Evolutionary conservation across 2,888 invertebrate genomes (phyloP).

Genomic region (Julus scandinavius): DNA sequence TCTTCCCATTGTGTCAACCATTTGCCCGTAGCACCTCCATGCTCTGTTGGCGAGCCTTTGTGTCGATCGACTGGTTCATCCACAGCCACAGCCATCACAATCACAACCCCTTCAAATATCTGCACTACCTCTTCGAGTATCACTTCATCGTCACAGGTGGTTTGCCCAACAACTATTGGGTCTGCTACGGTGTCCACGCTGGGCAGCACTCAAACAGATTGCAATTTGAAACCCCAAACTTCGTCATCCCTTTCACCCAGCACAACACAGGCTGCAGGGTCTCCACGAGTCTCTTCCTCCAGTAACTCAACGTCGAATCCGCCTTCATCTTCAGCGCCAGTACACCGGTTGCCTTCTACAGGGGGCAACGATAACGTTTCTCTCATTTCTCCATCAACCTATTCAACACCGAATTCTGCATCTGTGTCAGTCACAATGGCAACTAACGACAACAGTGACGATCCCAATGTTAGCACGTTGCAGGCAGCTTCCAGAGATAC

Average conservation of each 20-base stretch:
- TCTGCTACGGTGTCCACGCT: background rate
- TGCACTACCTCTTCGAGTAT: background rate
- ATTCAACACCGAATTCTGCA: slow-evolving; percentile 43
- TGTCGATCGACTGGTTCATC: background rate
- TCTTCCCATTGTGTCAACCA: background rate
- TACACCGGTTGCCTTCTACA: background rate
- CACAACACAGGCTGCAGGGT: slow-evolving; percentile 45
- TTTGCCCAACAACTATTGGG: background rate
- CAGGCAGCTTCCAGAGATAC: background rate
- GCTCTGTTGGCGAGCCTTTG: background rate
- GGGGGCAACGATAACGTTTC: background rate
- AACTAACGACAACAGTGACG: slow-evolving; percentile 1
- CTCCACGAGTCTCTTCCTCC: slow-evolving; percentile 54
- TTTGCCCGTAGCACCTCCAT: background rate
- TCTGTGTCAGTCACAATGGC: background rate
- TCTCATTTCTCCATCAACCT: background rate
- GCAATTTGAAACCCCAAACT: background rate
- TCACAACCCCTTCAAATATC: background rate
- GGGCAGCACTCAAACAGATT: background rate
- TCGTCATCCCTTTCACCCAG: slow-evolving; percentile 14
- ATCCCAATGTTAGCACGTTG: background rate
- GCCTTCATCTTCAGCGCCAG: background rate
- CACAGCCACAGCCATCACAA: background rate
- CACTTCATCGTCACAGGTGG: background rate
- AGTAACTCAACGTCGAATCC: slow-evolving; percentile 32